Evolutionary conservation across 30 jellyfish, hydroid and myxozoan species (phyloP).

Genomic region (Aurelia coerulea): DNA sequence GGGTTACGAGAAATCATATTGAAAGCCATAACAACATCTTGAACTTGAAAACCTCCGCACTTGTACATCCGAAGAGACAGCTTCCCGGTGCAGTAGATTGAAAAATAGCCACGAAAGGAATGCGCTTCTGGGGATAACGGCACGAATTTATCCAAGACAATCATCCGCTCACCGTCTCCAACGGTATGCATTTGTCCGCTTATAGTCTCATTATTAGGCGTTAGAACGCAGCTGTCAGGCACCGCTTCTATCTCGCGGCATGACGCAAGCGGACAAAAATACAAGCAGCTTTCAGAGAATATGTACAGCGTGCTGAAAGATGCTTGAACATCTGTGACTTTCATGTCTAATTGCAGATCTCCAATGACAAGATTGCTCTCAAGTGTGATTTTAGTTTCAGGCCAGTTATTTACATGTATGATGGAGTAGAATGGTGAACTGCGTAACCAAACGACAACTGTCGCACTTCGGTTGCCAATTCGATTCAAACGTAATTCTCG

Average conservation of each 20-base stretch:
- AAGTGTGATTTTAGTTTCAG: conserved; percentile 73
- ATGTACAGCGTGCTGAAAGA: conserved; percentile 84
- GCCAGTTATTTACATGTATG: conserved; percentile 86
- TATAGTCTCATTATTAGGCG: conserved; percentile 95
- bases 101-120: conserved; percentile 85
- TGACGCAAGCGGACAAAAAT: conserved; percentile 83
- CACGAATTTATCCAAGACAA: conserved; percentile 79
- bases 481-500: conserved; percentile 76
- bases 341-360: conserved; percentile 84
- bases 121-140: conserved; percentile 82
- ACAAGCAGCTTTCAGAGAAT: conserved; percentile 92
- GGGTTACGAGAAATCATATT: conserved; percentile 91
- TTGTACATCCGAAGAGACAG: conserved; percentile 80
- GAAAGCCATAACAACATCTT: conserved; percentile 92
- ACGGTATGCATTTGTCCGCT: conserved; percentile 86
- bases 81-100: conserved; percentile 87
- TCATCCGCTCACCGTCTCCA: conserved; percentile 89
- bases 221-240: conserved; percentile 92
- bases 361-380: conserved; percentile 95
- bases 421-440: conserved; percentile 86
- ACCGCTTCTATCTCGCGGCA: conserved; percentile 92
- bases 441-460: conserved; percentile 92
- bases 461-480: conserved; percentile 81
- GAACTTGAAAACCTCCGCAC: conserved; percentile 94
- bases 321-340: conserved; percentile 88